Conservation (phyloP, 2,113 vertebrate genomes). For the Prietella phreatophila region DNA sequence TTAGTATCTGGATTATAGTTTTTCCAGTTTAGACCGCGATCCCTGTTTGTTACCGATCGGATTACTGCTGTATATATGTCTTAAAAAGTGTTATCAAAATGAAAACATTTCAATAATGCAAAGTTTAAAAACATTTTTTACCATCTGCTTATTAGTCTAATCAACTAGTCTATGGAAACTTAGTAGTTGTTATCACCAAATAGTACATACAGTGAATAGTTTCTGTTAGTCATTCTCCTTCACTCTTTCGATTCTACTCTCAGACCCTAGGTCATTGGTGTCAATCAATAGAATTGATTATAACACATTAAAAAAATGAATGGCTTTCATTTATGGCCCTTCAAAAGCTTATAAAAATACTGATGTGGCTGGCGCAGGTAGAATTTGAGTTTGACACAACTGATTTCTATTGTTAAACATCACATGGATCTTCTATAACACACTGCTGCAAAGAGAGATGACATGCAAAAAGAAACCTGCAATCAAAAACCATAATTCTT, state of each 20-base stretch:
- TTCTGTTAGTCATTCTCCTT: background rate
- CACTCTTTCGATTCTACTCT: background rate
- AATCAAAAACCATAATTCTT: constrained; percentile 39
- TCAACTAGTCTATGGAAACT: background rate
- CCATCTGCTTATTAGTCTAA: background rate
- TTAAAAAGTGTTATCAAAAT: background rate
- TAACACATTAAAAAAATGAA: background rate
- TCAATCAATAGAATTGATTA: background rate
- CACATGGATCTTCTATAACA: constrained; percentile 24
- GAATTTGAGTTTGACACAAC: background rate
- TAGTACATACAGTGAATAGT: background rate
- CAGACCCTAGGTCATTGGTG: background rate
- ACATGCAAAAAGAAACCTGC: background rate
- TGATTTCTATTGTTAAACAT: background rate
- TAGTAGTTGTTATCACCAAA: background rate
- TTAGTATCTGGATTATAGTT: too few species aligned
- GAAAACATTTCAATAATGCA: background rate
- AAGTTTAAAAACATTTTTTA: background rate
- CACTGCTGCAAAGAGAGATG: constrained; percentile 13
- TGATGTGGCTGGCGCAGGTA: background rate
- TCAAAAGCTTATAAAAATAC: background rate
- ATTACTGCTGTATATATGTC: too few species aligned
- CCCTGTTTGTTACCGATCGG: too few species aligned
- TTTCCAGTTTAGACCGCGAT: too few species aligned
- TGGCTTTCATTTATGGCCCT: background rate